Percentiles rank a stretch among this genome's conserved stretches.
These are phyloP conservation scores for Crotalus adamanteus DNA, from an alignment of 2,797 vertebrate species.

Conservation along the genomic window DNA sequence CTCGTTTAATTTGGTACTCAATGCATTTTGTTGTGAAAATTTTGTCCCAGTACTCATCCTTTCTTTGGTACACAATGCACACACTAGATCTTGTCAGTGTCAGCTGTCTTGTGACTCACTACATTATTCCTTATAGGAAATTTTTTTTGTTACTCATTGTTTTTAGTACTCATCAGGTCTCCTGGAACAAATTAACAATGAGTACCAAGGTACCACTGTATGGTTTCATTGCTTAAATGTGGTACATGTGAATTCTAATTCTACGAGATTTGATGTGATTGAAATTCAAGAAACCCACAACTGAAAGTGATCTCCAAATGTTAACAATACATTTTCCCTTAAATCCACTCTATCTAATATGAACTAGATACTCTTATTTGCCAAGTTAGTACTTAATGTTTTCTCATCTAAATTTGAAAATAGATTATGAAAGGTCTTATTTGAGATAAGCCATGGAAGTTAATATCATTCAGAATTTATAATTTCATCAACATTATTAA, in stretches of 20 bases:
- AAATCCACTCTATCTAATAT: constrained; percentile 93
- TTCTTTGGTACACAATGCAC: neutral
- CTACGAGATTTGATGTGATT: constrained; percentile 86
- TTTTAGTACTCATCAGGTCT: neutral
- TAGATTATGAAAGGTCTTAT: constrained; percentile 90
- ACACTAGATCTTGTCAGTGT: neutral
- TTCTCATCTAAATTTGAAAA: constrained; percentile 90
- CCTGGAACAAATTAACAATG: neutral
- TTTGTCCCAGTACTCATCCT: neutral
- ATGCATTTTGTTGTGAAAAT: neutral
- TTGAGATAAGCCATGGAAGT: constrained; percentile 98
- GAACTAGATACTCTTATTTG: constrained; percentile 79
- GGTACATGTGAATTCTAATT: constrained; percentile 46
- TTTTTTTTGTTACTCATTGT: neutral
- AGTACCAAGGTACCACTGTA: neutral
- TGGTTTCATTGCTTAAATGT: neutral
- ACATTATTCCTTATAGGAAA: neutral
- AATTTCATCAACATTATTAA: constrained; percentile 92
- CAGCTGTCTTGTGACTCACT: neutral
- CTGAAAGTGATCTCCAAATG: constrained; percentile 90
- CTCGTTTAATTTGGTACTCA: neutral
- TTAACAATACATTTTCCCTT: constrained; percentile 94
- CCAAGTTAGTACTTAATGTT: constrained; percentile 85
- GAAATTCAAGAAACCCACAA: constrained; percentile 86
- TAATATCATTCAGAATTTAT: constrained; percentile 89